These are phyloP conservation scores for Geodia barretti DNA, from an alignment of 37 sponge, comb jelly and placozoan genomes.

Conservation along the genomic window DNA sequence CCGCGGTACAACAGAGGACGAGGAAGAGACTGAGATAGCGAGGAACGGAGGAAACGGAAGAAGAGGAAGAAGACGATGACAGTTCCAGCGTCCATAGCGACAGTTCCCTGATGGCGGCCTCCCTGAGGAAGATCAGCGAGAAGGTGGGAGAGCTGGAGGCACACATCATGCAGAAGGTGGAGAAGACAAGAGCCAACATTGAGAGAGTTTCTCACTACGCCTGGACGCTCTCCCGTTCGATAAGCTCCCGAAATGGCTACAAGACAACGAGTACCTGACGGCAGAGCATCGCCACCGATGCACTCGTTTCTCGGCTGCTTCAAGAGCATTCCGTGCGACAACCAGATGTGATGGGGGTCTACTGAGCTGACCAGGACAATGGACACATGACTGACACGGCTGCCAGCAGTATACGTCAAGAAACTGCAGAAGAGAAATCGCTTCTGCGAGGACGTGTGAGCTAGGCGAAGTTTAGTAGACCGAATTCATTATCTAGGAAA, in stretches of 20 bases:
- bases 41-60: neutral
- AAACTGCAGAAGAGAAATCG: slow-evolving; percentile 80
- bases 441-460: slow-evolving; percentile 95
- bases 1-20: no score
- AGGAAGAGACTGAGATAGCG: neutral
- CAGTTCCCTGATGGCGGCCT: neutral
- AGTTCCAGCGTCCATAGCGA: neutral
- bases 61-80: neutral
- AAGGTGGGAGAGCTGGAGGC: neutral
- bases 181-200: neutral
- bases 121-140: neutral
- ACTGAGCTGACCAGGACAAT: slow-evolving; percentile 60
- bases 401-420: slow-evolving; percentile 85
- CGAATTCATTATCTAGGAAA: no score
- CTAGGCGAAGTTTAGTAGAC: no score
- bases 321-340: no score
- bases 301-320: slow-evolving; percentile 80
- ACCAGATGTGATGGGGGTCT: no score
- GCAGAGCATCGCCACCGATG: slow-evolving; percentile 84
- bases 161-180: neutral
- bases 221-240: slow-evolving; percentile 73
- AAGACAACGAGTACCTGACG: slow-evolving; percentile 90
- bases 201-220: slow-evolving; percentile 37
- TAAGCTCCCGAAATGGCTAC: slow-evolving; percentile 85
- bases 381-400: slow-evolving; percentile 66